phyloP scores from a whole-genome alignment of 2,888 invertebrate genomes.

The Onchidella celtica region DNA sequence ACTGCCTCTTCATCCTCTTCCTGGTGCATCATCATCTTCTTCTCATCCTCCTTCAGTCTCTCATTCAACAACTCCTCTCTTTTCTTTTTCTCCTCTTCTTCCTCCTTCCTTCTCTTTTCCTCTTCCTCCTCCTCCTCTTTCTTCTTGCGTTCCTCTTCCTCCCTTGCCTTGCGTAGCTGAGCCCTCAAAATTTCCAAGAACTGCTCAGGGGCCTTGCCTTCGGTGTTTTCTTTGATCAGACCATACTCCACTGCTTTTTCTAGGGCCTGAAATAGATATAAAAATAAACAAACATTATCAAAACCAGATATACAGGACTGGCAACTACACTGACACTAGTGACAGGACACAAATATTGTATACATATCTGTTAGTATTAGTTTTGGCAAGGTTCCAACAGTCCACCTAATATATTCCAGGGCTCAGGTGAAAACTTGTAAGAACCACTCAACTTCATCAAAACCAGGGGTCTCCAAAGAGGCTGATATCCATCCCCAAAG shows the following conservation, averaged over 20 bases:
- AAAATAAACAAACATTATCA: not conserved
- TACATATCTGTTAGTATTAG: too few species aligned
- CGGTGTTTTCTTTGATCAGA: slow-evolving; percentile 44
- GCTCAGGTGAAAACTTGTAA: too few species aligned
- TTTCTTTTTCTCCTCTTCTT: slow-evolving; percentile 28
- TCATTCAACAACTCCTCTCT: slow-evolving; percentile 2
- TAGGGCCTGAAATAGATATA: slow-evolving; percentile 46
- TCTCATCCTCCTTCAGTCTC: not conserved
- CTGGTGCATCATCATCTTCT: not conserved
- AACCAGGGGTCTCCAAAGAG: too few species aligned
- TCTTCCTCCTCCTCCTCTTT: slow-evolving; percentile 48
- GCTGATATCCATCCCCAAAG: too few species aligned
- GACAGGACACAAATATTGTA: too few species aligned
- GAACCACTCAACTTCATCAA: too few species aligned
- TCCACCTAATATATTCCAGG: too few species aligned
- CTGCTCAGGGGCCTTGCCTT: slow-evolving; percentile 27
- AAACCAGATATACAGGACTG: not conserved
- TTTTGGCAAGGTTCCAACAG: too few species aligned
- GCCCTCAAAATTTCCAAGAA: slow-evolving; percentile 45
- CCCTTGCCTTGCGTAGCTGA: slow-evolving; percentile 45
- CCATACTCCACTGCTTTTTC: slow-evolving; percentile 44
- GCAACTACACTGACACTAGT: too few species aligned
- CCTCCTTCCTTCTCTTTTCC: slow-evolving; percentile 20
- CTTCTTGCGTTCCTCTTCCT: slow-evolving; percentile 34
- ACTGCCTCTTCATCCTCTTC: slow-evolving; percentile 29